Percentiles rank a stretch among this genome's conserved stretches.
These are phyloP conservation scores for Sipha flava DNA, from an alignment of 1,140 invertebrate species.

Conservation along the genomic window DNA sequence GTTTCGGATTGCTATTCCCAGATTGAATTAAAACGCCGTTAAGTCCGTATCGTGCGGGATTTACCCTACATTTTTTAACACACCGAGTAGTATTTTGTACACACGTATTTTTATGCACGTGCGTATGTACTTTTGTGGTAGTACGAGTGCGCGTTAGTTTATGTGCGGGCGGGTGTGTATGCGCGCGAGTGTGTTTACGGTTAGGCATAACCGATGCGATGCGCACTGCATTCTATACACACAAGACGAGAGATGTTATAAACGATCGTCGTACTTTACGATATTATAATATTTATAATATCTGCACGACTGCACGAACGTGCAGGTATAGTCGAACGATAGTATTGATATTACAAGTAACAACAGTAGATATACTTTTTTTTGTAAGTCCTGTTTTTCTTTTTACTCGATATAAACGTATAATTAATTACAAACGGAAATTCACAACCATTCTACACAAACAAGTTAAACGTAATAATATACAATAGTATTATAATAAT, in stretches of 20 bases:
- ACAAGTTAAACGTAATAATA: neutral
- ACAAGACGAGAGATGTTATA: no score
- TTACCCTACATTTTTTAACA: neutral
- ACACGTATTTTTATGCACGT: neutral
- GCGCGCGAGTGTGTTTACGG: no score
- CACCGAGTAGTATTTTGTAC: neutral
- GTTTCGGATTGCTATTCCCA: conserved; percentile 17
- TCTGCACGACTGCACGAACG: no score
- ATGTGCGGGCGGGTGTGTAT: no score
- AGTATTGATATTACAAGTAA: neutral
- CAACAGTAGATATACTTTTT: neutral
- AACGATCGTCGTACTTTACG: no score
- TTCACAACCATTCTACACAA: neutral
- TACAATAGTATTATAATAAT: no score
- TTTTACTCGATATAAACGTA: neutral
- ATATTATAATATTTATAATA: no score
- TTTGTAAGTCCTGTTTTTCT: neutral
- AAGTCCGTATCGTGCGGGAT: neutral
- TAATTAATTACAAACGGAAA: neutral
- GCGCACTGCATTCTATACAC: no score
- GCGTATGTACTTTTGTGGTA: neutral
- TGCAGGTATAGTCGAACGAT: no score
- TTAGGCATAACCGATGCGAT: no score
- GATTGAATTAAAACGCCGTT: conserved; percentile 31
- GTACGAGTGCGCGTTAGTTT: neutral